Evolutionary conservation across 2,113 vertebrate species (phyloP).

Genomic region (Sterrhoptilus dennistouni): DNA sequence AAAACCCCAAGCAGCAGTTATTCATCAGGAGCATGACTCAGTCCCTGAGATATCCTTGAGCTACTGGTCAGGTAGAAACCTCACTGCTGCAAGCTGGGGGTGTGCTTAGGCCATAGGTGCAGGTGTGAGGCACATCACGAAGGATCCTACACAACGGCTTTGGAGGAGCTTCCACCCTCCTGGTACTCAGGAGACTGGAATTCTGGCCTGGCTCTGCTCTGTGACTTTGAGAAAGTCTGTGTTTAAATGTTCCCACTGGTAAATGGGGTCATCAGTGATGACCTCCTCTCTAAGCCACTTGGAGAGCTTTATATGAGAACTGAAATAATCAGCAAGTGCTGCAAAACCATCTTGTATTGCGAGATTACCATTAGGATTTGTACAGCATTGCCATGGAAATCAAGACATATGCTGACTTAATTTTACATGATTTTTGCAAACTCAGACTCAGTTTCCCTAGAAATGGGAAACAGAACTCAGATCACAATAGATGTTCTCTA

Average conservation of each 20-base stretch:
- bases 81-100: neutral
- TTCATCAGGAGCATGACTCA: neutral
- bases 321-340: neutral
- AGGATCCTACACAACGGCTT: neutral
- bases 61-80: neutral
- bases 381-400: neutral
- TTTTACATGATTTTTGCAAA: neutral
- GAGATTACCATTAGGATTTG: neutral
- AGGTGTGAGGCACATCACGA: neutral
- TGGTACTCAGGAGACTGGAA: neutral
- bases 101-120: rapidly evolving
- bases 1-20: neutral
- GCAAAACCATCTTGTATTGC: neutral
- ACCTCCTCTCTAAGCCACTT: neutral
- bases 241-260: neutral
- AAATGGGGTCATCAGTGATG: neutral
- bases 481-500: neutral
- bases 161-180: neutral
- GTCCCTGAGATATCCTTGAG: neutral
- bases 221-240: neutral
- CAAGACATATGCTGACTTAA: neutral
- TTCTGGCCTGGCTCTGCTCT: neutral
- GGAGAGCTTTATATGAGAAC: neutral
- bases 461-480: neutral
- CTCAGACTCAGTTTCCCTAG: neutral